Conservation (phyloP, 2,113 vertebrate species). For the Merops nubicus region DNA sequence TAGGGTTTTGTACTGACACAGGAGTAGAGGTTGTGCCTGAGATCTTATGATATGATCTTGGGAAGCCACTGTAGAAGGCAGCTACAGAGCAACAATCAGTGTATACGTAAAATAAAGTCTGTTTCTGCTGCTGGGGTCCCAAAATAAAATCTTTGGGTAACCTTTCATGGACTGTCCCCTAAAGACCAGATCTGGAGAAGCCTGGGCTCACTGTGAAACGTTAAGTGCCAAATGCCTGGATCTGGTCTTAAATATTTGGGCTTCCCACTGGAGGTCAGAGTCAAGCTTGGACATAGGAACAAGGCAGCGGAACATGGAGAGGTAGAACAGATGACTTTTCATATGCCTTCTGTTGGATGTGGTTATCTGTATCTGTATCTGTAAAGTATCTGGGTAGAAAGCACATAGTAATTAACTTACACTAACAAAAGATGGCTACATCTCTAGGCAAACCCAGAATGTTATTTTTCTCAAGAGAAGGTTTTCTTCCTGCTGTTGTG, state of each 20-base stretch:
- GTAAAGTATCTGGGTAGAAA: background rate
- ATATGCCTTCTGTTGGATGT: background rate
- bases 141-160: background rate
- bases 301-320: background rate
- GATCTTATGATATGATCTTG: background rate
- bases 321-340: background rate
- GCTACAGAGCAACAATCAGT: background rate
- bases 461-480: background rate
- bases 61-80: background rate
- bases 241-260: background rate
- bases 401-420: background rate
- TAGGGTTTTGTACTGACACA: background rate
- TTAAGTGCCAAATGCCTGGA: background rate
- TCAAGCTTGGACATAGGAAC: background rate
- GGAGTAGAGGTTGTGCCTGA: background rate
- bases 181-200: background rate
- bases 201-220: background rate
- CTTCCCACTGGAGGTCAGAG: background rate
- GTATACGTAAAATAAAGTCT: background rate
- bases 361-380: too few species aligned
- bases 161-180: background rate
- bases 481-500: background rate
- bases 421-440: background rate
- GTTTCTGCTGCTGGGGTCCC: background rate
- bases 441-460: background rate